Evolutionary conservation across 2,113 vertebrate species (phyloP).

Genomic region (Perca flavescens): DNA sequence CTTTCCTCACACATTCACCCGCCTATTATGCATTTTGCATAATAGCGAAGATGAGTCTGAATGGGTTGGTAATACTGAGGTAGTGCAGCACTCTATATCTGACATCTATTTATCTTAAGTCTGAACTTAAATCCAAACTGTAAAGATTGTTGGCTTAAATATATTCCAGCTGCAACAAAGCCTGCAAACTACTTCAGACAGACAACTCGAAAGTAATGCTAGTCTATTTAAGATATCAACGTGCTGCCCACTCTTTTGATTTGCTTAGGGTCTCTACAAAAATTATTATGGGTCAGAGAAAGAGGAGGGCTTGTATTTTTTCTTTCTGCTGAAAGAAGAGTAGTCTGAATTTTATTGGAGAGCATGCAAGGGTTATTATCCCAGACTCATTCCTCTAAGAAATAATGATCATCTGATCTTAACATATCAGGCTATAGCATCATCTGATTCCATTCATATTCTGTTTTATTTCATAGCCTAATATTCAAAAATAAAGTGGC

Average conservation of each 20-base stretch:
- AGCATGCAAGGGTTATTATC: background rate
- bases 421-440: background rate
- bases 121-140: constrained; percentile 39
- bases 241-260: constrained; percentile 13
- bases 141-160: constrained; percentile 25
- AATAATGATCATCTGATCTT: background rate
- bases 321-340: background rate
- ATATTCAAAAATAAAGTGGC: background rate
- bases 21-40: constrained; percentile 3
- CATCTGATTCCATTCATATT: background rate
- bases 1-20: constrained; percentile 3
- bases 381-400: background rate
- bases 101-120: constrained; percentile 32
- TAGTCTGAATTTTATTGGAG: background rate
- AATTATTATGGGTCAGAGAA: constrained; percentile 7
- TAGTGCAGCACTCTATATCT: background rate
- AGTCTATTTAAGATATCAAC: background rate
- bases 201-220: background rate
- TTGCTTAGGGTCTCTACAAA: constrained; percentile 8
- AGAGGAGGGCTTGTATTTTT: background rate
- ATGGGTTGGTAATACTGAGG: constrained; percentile 15
- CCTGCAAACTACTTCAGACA: background rate
- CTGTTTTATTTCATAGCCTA: background rate
- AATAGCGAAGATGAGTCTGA: background rate
- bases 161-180: constrained; percentile 16